Conservation (phyloP, 2,888 invertebrate genomes). For the Drosophila kambysellisi region DNA sequence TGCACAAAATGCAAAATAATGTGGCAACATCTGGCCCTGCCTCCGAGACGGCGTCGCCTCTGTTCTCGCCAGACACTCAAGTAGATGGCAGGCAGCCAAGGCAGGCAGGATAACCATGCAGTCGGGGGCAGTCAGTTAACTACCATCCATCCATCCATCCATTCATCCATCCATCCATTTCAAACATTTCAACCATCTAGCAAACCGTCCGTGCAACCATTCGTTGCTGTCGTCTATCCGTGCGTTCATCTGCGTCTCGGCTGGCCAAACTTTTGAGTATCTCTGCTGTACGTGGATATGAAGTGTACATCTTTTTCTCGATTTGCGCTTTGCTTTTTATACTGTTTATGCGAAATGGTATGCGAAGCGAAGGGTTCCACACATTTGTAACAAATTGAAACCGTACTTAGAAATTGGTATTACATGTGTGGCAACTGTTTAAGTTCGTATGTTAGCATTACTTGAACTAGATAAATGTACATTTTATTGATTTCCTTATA, state of each 20-base stretch:
- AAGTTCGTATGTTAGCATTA: background rate
- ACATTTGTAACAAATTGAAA: conserved; percentile 11
- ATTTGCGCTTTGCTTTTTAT: conserved; percentile 49
- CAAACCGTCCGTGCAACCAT: conserved; percentile 47
- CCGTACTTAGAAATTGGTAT: background rate
- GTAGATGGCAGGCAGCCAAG: conserved; percentile 46
- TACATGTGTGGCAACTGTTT: conserved; percentile 2
- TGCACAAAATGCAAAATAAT: conserved; percentile 78
- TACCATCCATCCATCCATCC: conserved; percentile 51
- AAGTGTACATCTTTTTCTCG: conserved; percentile 64
- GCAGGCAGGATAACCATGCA: conserved; percentile 18
- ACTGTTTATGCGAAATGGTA: conserved; percentile 4
- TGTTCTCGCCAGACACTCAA: conserved; percentile 74
- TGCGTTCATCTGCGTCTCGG: conserved; percentile 70
- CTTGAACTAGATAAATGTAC: background rate
- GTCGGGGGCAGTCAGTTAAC: conserved; percentile 58
- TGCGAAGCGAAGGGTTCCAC: background rate
- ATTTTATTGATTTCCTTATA: background rate
- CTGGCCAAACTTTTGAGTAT: conserved; percentile 69
- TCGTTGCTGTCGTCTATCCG: conserved; percentile 45
- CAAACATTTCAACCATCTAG: conserved; percentile 17
- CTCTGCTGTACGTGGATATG: conserved; percentile 58
- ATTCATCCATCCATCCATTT: conserved; percentile 36
- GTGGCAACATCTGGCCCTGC: conserved; percentile 58
- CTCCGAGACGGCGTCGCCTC: conserved; percentile 53